Percentiles rank a stretch among this genome's conserved stretches.
Evolutionary conservation across 2,113 vertebrate species (phyloP).

Genomic region (Erinaceus europaeus): DNA sequence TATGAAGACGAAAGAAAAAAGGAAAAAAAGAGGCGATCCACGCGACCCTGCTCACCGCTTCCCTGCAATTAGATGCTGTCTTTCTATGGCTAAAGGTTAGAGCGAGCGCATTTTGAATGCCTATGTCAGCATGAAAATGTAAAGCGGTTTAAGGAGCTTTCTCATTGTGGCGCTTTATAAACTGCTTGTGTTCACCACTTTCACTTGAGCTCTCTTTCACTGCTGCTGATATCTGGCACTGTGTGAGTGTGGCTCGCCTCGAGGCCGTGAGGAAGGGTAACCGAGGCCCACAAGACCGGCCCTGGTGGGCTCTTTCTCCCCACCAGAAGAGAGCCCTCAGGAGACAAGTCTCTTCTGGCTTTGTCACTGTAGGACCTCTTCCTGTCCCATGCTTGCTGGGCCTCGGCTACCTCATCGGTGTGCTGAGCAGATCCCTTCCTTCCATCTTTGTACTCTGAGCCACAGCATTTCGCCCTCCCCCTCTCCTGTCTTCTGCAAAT

Average conservation of each 20-base stretch:
- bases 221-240: background rate
- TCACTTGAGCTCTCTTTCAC: background rate
- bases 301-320: background rate
- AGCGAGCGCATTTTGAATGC: background rate
- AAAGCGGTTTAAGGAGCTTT: background rate
- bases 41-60: background rate
- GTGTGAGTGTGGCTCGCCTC: background rate
- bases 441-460: background rate
- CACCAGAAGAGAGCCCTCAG: background rate
- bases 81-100: no score
- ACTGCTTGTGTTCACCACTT: background rate
- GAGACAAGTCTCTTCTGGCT: background rate
- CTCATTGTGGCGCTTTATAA: background rate
- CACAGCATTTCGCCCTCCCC: background rate
- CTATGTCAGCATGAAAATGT: background rate
- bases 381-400: background rate
- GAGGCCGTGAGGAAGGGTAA: background rate
- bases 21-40: no score
- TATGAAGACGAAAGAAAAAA: no score
- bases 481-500: background rate
- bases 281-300: background rate
- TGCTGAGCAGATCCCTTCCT: background rate
- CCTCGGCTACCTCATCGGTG: background rate
- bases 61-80: no score
- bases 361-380: background rate